A percentile compares a stretch with the other conserved stretches of the same genome.
Evolutionary conservation across 2,797 vertebrate species (phyloP).

Genomic region (Bucorvus abyssinicus): DNA sequence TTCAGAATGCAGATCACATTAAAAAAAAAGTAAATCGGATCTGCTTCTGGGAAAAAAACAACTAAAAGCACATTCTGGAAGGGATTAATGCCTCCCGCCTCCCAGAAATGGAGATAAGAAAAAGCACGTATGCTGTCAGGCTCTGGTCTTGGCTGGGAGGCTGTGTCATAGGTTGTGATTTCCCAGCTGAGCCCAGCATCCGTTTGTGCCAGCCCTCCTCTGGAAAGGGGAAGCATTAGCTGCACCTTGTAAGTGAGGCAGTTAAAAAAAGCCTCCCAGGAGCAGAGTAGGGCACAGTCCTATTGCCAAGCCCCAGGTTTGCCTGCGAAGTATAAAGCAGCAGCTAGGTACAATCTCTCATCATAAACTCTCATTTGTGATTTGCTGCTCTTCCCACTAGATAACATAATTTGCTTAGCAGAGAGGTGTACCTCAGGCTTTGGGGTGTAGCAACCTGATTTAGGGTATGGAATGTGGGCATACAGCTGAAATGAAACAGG

Average conservation of each 20-base stretch:
- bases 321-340: neutral
- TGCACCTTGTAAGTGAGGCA: neutral
- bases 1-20: neutral
- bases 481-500: neutral
- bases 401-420: neutral
- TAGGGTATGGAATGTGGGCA: neutral
- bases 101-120: neutral
- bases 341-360: neutral
- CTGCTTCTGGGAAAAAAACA: slow-evolving; percentile 29
- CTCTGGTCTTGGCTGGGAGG: neutral
- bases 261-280: neutral
- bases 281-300: neutral
- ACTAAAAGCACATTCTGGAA: slow-evolving; percentile 14
- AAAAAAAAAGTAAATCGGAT: neutral
- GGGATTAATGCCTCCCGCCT: neutral
- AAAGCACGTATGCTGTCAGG: neutral
- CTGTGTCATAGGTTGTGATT: neutral
- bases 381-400: neutral
- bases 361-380: neutral
- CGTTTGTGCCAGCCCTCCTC: neutral
- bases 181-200: neutral
- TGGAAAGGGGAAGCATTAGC: neutral
- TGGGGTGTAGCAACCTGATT: neutral
- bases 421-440: neutral
- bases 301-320: neutral